Percentiles rank a stretch among this genome's conserved stretches.
phyloP scores from a whole-genome alignment of 2,113 vertebrate species.

The Myodes glareolus region DNA sequence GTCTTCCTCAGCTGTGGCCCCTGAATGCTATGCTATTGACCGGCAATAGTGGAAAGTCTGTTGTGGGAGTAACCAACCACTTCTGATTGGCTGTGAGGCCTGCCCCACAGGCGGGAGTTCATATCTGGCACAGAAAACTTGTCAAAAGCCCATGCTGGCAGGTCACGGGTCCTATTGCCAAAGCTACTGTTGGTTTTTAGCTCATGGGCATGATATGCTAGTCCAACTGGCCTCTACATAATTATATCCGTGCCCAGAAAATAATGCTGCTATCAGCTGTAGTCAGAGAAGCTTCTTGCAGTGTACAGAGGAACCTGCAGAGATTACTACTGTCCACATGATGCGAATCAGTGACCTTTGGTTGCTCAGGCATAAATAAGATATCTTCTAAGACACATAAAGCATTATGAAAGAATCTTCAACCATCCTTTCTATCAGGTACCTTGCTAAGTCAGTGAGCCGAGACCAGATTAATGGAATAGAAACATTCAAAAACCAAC shows the following conservation, averaged over 20 bases:
- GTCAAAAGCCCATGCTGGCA: not conserved
- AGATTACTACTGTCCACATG: not conserved
- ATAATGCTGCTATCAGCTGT: not conserved
- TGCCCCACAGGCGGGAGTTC: not conserved
- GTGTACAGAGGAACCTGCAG: not conserved
- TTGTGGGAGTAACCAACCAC: not conserved
- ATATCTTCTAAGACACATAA: not conserved
- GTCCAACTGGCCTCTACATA: not conserved
- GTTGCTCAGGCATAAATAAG: not conserved
- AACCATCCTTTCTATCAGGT: not conserved
- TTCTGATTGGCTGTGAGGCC: not conserved
- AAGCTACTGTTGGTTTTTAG: not conserved
- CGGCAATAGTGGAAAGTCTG: not conserved
- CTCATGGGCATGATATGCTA: not conserved
- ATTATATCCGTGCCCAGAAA: not conserved
- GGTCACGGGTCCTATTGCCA: not conserved
- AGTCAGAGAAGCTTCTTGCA: too few relatives aligned
- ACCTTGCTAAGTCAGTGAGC: not conserved
- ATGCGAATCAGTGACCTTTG: not conserved
- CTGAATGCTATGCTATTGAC: not conserved
- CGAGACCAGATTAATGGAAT: not conserved
- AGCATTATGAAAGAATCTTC: not conserved
- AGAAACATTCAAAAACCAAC: not conserved
- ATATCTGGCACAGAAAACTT: not conserved
- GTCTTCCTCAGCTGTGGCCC: not conserved